Evolutionary conservation across 2,888 invertebrate species (phyloP), one percentile per base, ranked within the genome.

Genomic region (Myopa tessellatipennis): DNA sequence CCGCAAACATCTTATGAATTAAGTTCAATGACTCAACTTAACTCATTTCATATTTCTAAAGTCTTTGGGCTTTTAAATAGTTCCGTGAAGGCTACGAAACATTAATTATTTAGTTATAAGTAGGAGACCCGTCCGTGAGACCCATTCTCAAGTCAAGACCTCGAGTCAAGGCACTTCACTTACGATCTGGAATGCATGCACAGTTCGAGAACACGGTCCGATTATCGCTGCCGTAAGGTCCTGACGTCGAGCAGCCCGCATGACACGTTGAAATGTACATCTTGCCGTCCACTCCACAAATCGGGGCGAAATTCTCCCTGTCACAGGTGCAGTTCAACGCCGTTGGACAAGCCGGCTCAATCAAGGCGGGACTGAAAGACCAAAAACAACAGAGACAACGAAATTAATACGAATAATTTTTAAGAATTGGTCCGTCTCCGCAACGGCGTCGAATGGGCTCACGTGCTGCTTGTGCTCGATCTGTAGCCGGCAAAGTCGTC

Each of bases 221-320:
- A 77, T 92, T 93, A 83, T 92, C 92, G 77, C 88, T 92, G 84
- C 91, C 91, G 61, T 89, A 87, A 82, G 91, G 87, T 18, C 92
- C 91, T 80, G 91, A 91, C 84, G 92, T 91, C 70, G 90, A 90
- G 87, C 97, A 97, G 65, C 97, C 97, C 73, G 97, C 96, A 87
- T 96, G 95, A 88, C 97, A 97, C 70, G 96, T 94, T 34, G 96
- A 96, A 84, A 95, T 93, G 87, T 96, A 97, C 5, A 96, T 96
- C 85, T 91, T 92, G 10, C 94, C 93, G 86, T 96, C 95, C 86
- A 92, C 91, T 71, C 96, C 95, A 86, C 97, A 97, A 74, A 97
- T 93, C 3, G 97, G 96, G 80, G 93, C 93, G 88, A 95, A 96
- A 82, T 94, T 93, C 81, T 93, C 93, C 81, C 91, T 91, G 87